Conservation (phyloP, 2,888 invertebrate genomes). For the Eurytoma californica region DNA sequence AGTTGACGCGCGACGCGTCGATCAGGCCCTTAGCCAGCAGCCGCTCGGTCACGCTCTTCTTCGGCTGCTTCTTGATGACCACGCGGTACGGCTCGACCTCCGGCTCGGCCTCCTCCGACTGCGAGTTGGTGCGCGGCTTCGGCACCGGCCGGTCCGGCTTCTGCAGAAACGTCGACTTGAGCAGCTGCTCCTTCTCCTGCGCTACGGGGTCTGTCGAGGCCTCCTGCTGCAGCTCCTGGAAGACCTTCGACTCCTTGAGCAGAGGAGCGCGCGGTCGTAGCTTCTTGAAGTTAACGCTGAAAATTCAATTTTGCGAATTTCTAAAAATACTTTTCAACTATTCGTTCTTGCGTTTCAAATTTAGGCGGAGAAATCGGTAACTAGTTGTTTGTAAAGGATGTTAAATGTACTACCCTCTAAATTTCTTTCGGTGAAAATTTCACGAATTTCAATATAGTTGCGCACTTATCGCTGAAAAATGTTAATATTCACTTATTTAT, state of each 20-base stretch:
- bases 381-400: too few relatives aligned
- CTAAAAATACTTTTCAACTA: too few relatives aligned
- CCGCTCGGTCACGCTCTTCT: constrained; percentile 68
- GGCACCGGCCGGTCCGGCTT: constrained; percentile 84
- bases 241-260: constrained; percentile 82
- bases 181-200: constrained; percentile 67
- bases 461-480: too few relatives aligned
- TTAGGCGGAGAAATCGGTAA: too few relatives aligned
- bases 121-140: constrained; percentile 64
- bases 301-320: background rate
- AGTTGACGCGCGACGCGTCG: constrained; percentile 64
- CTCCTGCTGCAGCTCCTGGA: constrained; percentile 76
- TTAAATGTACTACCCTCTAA: too few relatives aligned
- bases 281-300: constrained; percentile 83
- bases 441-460: too few relatives aligned
- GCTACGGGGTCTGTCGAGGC: constrained; percentile 64
- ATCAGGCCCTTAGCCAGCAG: constrained; percentile 68
- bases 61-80: constrained; percentile 71
- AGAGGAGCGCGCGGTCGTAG: constrained; percentile 81
- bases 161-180: constrained; percentile 83
- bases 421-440: too few relatives aligned
- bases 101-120: constrained; percentile 57
- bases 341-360: too few relatives aligned
- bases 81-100: constrained; percentile 66
- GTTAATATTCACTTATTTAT: too few relatives aligned